phyloP scores from a whole-genome alignment of 2,113 vertebrate species.

The Erythrocercus mccallii region DNA sequence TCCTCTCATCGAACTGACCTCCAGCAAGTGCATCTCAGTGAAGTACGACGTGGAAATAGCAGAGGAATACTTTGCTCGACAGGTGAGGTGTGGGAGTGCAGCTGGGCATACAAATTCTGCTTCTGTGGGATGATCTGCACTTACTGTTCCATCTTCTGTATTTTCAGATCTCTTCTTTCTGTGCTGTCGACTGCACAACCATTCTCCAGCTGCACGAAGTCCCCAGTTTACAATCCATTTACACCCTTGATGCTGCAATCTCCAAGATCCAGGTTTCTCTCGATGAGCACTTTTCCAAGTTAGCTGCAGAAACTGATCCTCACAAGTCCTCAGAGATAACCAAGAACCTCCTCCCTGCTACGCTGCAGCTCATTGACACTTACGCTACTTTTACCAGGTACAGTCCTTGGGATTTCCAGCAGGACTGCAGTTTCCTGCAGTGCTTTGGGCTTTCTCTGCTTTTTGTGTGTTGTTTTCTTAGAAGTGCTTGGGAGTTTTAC shows the following conservation, averaged over 20 bases:
- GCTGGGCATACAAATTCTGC: fast-evolving
- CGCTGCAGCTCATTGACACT: constrained; percentile 89
- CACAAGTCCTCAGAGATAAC: constrained; percentile 92
- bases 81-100: constrained; percentile 71
- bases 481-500: neutral
- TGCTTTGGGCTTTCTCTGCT: neutral
- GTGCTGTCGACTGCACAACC: constrained; percentile 83
- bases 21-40: constrained; percentile 86
- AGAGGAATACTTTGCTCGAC: constrained; percentile 95
- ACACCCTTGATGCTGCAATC: constrained; percentile 93
- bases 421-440: neutral
- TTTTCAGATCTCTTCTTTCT: constrained; percentile 92
- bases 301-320: constrained; percentile 88
- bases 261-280: constrained; percentile 97
- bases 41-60: constrained; percentile 95
- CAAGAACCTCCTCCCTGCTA: constrained; percentile 93
- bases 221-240: constrained; percentile 94
- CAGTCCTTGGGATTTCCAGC: neutral
- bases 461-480: neutral
- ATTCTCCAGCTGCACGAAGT: constrained; percentile 89
- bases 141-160: neutral
- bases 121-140: neutral
- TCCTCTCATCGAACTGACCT: constrained; percentile 83
- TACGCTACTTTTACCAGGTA: constrained; percentile 93
- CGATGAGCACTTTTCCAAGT: constrained; percentile 94